These are phyloP conservation scores for Enteromius treurensis DNA, from an alignment of 2,797 vertebrate genomes.

Conservation along the genomic window DNA sequence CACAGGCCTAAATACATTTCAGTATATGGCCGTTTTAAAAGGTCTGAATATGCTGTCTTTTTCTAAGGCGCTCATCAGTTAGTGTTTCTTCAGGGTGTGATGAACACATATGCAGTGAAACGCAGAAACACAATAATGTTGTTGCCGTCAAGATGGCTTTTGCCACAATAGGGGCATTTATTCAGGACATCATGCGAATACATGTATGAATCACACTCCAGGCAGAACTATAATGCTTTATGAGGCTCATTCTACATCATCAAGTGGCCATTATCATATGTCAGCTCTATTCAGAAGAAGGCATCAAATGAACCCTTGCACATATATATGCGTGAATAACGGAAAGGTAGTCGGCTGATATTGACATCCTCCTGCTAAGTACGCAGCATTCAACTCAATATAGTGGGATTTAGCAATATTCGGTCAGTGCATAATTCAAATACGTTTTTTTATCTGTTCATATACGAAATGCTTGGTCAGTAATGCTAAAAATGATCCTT, in stretches of 20 bases:
- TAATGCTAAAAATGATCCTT: background rate
- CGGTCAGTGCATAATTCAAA: background rate
- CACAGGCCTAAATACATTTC: constrained; percentile 6
- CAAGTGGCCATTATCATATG: constrained; percentile 10
- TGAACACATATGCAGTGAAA: background rate
- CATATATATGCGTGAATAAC: background rate
- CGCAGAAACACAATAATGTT: background rate
- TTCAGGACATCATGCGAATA: constrained; percentile 5
- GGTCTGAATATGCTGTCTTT: background rate
- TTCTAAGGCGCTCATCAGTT: background rate
- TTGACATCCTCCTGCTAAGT: background rate
- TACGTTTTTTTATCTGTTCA: background rate
- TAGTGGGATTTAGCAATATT: background rate
- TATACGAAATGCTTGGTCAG: background rate
- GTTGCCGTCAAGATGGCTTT: background rate
- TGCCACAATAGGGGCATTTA: constrained; percentile 5
- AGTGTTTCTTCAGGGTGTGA: constrained; percentile 20
- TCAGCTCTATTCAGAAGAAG: constrained; percentile 1
- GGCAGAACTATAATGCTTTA: background rate
- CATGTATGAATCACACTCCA: constrained; percentile 13
- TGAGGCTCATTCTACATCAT: constrained; percentile 34
- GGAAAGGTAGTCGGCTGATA: background rate
- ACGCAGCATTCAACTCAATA: background rate
- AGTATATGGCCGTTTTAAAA: background rate
- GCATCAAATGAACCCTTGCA: constrained; percentile 8